Conservation (phyloP, 2,113 vertebrate genomes). For the Aspidoscelis tigris region DNA sequence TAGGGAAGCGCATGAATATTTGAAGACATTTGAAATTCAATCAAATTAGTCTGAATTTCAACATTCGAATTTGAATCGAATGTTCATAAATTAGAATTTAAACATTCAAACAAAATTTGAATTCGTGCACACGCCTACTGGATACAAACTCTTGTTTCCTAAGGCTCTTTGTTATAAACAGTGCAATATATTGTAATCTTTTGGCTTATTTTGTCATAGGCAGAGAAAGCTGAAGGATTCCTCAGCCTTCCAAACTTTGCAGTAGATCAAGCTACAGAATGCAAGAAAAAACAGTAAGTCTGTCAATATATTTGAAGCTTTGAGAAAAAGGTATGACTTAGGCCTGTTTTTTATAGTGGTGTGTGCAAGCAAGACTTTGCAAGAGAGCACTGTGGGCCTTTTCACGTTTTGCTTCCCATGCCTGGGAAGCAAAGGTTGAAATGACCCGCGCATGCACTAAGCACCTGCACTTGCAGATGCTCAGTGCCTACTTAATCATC, state of each 20-base stretch:
- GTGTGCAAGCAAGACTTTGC: not conserved
- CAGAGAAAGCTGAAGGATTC: slow-evolving; percentile 96
- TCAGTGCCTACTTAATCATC: too few species aligned
- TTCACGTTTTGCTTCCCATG: too few species aligned
- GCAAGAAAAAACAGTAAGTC: slow-evolving; percentile 98
- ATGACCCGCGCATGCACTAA: too few species aligned
- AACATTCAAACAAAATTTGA: too few species aligned
- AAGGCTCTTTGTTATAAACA: not conserved
- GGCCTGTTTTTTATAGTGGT: not conserved
- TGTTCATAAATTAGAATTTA: too few species aligned
- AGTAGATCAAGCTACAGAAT: slow-evolving; percentile 90
- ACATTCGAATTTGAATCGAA: too few species aligned
- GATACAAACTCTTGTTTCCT: not conserved
- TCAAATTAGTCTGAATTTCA: too few species aligned
- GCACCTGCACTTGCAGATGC: too few species aligned
- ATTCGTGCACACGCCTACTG: too few species aligned
- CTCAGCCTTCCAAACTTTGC: slow-evolving; percentile 92
- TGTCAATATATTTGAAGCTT: not conserved
- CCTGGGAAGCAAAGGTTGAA: too few species aligned
- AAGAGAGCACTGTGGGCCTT: not conserved
- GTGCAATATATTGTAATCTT: slow-evolving; percentile 28
- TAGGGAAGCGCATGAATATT: too few species aligned
- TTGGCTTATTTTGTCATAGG: slow-evolving; percentile 75
- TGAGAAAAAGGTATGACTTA: not conserved
- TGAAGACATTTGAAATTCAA: too few species aligned